Percentiles rank a stretch among this genome's conserved stretches.
These are phyloP conservation scores for Synanthedon tipuliformis DNA, from an alignment of 2,888 invertebrate species.

Conservation along the genomic window DNA sequence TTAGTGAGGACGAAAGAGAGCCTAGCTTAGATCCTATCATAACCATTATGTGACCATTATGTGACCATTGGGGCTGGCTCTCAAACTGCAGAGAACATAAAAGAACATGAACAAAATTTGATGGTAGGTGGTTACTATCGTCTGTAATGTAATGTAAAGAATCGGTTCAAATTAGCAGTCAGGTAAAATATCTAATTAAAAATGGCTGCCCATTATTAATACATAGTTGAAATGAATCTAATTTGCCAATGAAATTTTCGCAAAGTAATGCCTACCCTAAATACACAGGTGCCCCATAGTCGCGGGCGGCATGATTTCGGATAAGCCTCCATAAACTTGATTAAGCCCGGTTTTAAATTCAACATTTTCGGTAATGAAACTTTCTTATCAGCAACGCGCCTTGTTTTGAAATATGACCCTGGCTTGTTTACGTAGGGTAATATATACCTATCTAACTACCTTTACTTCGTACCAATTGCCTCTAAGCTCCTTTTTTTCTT, in stretches of 20 bases:
- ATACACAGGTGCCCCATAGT: constrained; percentile 53
- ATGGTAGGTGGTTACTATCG: no score
- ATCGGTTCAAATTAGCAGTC: no score
- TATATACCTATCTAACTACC: no score
- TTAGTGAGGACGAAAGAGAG: no score
- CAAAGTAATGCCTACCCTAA: constrained; percentile 55
- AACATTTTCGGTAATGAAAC: constrained; percentile 64
- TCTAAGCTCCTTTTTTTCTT: constrained; percentile 1
- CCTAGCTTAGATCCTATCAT: no score
- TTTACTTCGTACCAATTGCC: no score
- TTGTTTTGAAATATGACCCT: constrained; percentile 58
- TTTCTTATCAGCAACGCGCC: constrained; percentile 62
- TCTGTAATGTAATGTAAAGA: not conserved
- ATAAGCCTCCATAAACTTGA: constrained; percentile 49
- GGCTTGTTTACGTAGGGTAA: constrained; percentile 30
- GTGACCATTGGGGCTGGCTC: no score
- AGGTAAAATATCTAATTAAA: no score
- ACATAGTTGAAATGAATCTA: constrained; percentile 39
- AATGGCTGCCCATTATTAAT: constrained; percentile 1
- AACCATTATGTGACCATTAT: no score
- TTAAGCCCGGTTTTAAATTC: constrained; percentile 66
- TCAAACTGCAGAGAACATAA: no score
- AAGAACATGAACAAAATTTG: no score
- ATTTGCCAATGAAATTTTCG: constrained; percentile 52
- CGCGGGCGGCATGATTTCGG: constrained; percentile 29